These are phyloP conservation scores for Columba janthina DNA, from an alignment of 2,113 vertebrate genomes.

Conservation along the genomic window DNA sequence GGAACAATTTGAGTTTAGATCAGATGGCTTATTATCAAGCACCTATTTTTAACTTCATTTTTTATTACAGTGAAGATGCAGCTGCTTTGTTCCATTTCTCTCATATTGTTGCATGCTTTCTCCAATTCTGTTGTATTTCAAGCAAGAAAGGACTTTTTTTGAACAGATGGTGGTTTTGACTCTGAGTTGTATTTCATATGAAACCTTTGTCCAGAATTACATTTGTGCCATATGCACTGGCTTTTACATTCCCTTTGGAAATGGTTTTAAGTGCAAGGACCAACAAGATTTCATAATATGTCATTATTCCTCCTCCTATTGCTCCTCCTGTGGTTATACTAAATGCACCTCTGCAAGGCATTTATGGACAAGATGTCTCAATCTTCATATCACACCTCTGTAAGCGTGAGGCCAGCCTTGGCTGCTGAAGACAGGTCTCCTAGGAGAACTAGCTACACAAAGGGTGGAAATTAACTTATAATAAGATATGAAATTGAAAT, in stretches of 20 bases:
- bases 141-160: slow-evolving; percentile 31
- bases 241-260: slow-evolving; percentile 51
- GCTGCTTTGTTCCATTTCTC: slow-evolving; percentile 10
- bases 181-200: slow-evolving; percentile 59
- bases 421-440: not conserved
- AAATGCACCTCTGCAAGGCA: slow-evolving; percentile 1
- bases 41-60: not conserved
- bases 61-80: not conserved
- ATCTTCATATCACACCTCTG: not conserved
- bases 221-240: slow-evolving; percentile 41
- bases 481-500: not conserved
- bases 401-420: not conserved
- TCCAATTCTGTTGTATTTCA: slow-evolving; percentile 23
- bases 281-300: slow-evolving; percentile 35
- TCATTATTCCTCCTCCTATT: not conserved
- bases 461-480: not conserved
- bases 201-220: slow-evolving; percentile 28
- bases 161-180: slow-evolving; percentile 66
- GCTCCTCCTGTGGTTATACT: not conserved
- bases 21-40: not conserved
- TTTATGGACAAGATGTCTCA: not conserved
- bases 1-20: not conserved
- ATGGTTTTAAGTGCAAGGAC: slow-evolving; percentile 34
- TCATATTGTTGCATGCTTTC: not conserved
- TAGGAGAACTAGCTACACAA: not conserved